Base-by-base conservation (phyloP, 37 sponge, comb jelly and placozoan genomes). In the Bolinopsis microptera region DNA sequence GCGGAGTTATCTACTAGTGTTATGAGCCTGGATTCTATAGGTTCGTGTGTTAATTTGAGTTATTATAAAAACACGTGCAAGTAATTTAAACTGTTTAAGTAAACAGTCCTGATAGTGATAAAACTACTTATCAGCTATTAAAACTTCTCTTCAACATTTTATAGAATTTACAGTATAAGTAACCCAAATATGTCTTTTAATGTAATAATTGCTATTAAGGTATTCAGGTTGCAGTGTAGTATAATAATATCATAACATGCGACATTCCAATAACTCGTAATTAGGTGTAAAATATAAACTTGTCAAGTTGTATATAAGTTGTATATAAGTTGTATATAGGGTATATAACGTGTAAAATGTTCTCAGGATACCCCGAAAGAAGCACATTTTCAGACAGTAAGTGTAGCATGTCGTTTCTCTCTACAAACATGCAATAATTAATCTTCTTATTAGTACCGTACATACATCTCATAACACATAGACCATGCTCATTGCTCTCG, bases 1-100 rank as follows among this genome's bases (percentile, higher is more conserved):
- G 82, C 82, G 82, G 82, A 80, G 82, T 30, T 80, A 5, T 80
- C 82, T 8, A 80, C 82, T 13, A 80, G 82, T 34, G 82, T 80
- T 8, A 80, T 80, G 82, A 80, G 82, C 22, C 82, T 80, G 8
- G 82, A 80, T 35, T 80, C 82, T 21, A 31, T 80, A 35, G 82
- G 82, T 80, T 1, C 3, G 35, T 80, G 3, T 72, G n/a, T 70
- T 48, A 48, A 18, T 48, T 48, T 48, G 61, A 18, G 61, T 48
- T 48, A n/a, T n/a, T n/a, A n/a, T n/a, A n/a, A n/a, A n/a, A n/a
- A n/a, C n/a, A n/a, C n/a, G n/a, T n/a, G n/a, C n/a, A n/a, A n/a
- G n/a, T n/a, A n/a, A n/a, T n/a, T n/a, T n/a, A n/a, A n/a, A n/a
- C n/a, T n/a, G n/a, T n/a, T n/a, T n/a, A n/a, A n/a, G n/a, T n/a